Evolutionary conservation across 2,888 invertebrate genomes (phyloP).

Genomic region (Mystacides longicornis): DNA sequence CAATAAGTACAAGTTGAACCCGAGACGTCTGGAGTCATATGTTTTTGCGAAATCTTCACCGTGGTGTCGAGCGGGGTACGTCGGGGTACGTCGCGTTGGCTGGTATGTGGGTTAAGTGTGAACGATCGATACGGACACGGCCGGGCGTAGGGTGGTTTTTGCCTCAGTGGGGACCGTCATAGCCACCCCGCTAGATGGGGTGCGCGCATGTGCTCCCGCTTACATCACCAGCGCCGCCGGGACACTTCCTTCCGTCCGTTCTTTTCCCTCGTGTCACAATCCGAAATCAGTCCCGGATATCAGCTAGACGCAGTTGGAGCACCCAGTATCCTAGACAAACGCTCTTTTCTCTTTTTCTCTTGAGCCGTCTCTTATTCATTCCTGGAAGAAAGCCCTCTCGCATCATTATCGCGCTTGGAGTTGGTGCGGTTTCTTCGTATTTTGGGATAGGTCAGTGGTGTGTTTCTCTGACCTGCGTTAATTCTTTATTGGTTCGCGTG

Average conservation of each 20-base stretch:
- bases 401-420: neutral
- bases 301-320: neutral
- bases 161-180: too few species aligned
- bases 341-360: neutral
- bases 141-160: neutral
- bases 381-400: neutral
- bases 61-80: neutral
- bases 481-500: too few species aligned
- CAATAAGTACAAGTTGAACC: too few species aligned
- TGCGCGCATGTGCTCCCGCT: conserved; percentile 1
- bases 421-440: neutral
- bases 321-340: neutral
- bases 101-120: neutral
- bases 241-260: neutral
- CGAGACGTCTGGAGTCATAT: neutral
- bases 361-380: neutral
- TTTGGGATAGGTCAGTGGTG: conserved; percentile 1
- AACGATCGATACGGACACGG: conserved; percentile 1
- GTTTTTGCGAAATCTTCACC: neutral
- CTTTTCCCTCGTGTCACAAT: neutral
- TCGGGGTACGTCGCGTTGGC: neutral
- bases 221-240: neutral
- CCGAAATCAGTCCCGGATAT: conserved; percentile 1
- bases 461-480: too few species aligned
- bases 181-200: too few species aligned